Evolutionary conservation across 2,888 invertebrate species (phyloP).

Genomic region (Acanthosepion pharaonis): DNA sequence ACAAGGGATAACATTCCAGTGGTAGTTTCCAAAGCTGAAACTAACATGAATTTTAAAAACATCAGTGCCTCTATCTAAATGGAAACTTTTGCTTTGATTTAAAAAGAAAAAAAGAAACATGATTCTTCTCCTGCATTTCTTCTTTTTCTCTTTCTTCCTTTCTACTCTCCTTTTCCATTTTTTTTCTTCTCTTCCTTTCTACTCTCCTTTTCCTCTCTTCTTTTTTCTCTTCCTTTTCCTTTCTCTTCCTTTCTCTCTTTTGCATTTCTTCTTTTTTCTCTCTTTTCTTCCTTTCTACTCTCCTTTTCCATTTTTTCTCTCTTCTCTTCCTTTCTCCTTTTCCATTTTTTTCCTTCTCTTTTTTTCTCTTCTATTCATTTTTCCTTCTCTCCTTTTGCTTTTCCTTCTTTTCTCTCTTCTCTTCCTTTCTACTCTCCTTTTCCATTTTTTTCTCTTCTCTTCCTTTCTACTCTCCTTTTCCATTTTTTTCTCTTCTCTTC

Average conservation of each 20-base stretch:
- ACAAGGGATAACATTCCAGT: conserved; percentile 66
- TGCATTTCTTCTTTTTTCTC: background rate
- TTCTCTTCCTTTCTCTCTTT: background rate
- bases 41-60: background rate
- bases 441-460: background rate
- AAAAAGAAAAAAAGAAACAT: background rate
- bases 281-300: too few relatives aligned
- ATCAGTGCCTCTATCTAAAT: background rate
- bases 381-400: background rate
- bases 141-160: background rate
- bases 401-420: background rate
- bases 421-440: too few relatives aligned
- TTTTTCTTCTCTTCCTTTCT: background rate
- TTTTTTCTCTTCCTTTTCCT: background rate
- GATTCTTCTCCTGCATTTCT: background rate
- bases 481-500: background rate
- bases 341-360: background rate
- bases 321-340: background rate
- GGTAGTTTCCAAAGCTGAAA: conserved; percentile 60
- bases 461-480: background rate
- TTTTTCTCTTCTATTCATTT: background rate
- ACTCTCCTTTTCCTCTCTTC: too few relatives aligned
- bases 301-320: too few relatives aligned
- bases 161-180: background rate
- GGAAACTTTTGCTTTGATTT: background rate